Evolutionary conservation across 1,140 invertebrate genomes (phyloP), one percentile per base, ranked within the genome.

Genomic region (Lerema accius): DNA sequence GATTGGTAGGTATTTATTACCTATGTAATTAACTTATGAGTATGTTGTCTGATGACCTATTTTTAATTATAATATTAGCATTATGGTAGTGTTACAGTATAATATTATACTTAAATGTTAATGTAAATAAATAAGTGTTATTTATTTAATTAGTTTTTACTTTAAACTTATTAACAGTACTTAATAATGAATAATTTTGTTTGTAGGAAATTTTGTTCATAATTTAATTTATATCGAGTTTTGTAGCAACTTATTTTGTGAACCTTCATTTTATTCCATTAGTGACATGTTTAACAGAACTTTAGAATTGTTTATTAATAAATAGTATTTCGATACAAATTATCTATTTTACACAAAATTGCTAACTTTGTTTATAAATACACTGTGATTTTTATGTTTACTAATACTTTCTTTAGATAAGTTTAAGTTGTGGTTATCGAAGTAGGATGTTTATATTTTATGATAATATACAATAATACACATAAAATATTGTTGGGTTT

Each of bases 41-140:
- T 23, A 23, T 23, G 2, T 23, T 32, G 4, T 32, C 28, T 32
- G 28, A 1, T 32, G 3, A 7, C 3, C 28, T 4, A 4, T 1
- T 32, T 32, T 32, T 32, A 4, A 9, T 32, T 32, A 32, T 7
- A 32, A 32, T 32, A 7, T 4, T 32, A 9, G 1, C 28, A 32
- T 7, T 32, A 9, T 32, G 1, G 4, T 32, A 4, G 9, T 32
- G 28, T 32, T 4, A 1, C 28, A 32, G 28, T 32, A 32, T 3
- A 23, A 23, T 32, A 32, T 4, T 32, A 32, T 32, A 4, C 28
- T 32, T 32, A 9, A 32, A 32, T 42, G 42, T 55, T 55, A 32
- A 32, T 55, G 50, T 55, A 55, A 40, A 55, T 55, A 55, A 14
- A 7, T 55, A 55, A 55, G 50, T 40, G 50, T 55, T 55, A 55